Base-by-base conservation (phyloP, 1,140 invertebrate genomes). In the Pectinophora gossypiella region DNA sequence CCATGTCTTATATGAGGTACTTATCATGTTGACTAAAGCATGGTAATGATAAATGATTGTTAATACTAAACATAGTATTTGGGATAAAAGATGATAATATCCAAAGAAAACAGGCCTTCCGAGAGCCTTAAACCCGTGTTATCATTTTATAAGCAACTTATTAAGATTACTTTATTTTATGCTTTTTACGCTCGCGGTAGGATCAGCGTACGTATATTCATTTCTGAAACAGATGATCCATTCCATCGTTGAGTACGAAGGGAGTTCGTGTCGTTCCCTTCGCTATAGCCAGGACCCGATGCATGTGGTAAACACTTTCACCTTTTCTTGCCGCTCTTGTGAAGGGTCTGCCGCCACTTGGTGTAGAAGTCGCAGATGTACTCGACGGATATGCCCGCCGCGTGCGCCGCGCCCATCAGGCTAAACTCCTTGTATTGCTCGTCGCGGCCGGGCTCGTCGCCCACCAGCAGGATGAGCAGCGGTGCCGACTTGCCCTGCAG, bases 281-380 rank as follows among this genome's bases (percentile, higher is more conserved):
- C 67, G 54, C 51, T 61, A 61, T 61, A 69, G 64, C 72, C 72
- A 57, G 75, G 56, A 64, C 75, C 80, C 44, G 51, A 64, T 23
- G 51, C 13, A 40, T 27, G 42, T n/a, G 19, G 44, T 35, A 15
- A 22, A 42, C 19, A 42, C 27, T 47, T 73, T 89, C 87, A 89
- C 69, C 87, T 88, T 59, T 89, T 88, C 56, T 86, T 88, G 49
- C 83, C 77, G 46, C 66, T 79, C 46, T 88, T 89, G 48, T 79
- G 73, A 19, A 67, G 54, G 32, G 64, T 68, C 48, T 84, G 77
- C 13, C 85, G 82, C 84, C 86, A 88, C 54, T 87, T 85, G 6
- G 72, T 50, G 52, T 85, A 88, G 54, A 88, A 89, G 19, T 87
- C 80, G 22, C 69, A 81, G 27, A 89, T 84, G 56, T 76, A 69